phyloP scores from a whole-genome alignment of 2,113 vertebrate genomes.

The Ictalurus punctatus region DNA sequence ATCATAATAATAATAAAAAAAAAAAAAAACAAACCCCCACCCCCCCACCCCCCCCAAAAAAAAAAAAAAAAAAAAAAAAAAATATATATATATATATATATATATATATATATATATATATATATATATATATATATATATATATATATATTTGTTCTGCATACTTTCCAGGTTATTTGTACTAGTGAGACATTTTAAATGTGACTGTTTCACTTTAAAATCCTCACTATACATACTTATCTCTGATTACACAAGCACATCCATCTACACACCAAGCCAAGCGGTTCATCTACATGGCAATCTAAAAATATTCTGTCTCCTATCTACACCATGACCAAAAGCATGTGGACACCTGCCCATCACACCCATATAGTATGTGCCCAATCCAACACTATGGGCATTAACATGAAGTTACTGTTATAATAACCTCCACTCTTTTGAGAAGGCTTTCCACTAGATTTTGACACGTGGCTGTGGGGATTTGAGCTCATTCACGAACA shows the following conservation, averaged over 20 bases:
- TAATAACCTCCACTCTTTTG: neutral
- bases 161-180: neutral
- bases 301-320: slow-evolving; percentile 57
- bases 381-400: neutral
- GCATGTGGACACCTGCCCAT: neutral
- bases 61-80: too few species aligned
- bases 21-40: too few species aligned
- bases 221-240: neutral
- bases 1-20: too few species aligned
- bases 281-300: neutral
- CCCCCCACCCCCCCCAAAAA: too few species aligned
- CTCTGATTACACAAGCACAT: neutral
- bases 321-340: neutral
- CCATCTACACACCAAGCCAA: neutral
- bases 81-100: too few species aligned
- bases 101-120: too few species aligned
- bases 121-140: too few species aligned
- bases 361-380: neutral
- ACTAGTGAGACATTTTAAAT: neutral
- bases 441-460: neutral
- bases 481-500: neutral
- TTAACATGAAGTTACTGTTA: neutral
- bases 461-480: neutral
- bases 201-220: neutral
- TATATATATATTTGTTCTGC: too few species aligned